Evolutionary conservation across 2,797 vertebrate species (phyloP).

Genomic region (Hephaestus fuliginosus): DNA sequence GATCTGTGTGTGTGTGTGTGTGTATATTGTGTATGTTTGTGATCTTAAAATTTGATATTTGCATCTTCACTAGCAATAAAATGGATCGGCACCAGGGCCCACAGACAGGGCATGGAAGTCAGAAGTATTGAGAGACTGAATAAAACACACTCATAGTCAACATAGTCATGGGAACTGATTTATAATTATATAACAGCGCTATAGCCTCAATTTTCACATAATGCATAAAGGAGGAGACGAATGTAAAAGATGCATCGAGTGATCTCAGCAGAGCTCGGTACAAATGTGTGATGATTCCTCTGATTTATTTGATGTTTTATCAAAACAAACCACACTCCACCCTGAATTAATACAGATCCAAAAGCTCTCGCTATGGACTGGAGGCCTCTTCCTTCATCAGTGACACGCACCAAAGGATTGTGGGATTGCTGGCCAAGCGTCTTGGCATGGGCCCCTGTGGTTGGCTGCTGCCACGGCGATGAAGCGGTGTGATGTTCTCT

Average conservation of each 20-base stretch:
- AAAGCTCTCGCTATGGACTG: constrained; percentile 44
- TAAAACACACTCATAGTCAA: too few species aligned
- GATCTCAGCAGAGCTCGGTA: constrained; percentile 15
- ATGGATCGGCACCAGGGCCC: too few species aligned
- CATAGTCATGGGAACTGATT: too few species aligned
- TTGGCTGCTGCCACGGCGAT: constrained; percentile 86
- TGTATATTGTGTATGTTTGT: neutral
- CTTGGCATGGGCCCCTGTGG: constrained; percentile 78
- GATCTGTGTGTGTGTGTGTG: too few species aligned
- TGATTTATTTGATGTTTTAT: constrained; percentile 49
- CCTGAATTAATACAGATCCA: constrained; percentile 54
- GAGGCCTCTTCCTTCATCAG: constrained; percentile 67
- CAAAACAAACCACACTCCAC: constrained; percentile 47
- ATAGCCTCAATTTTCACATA: neutral
- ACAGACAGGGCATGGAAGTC: neutral
- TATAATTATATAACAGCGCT: neutral
- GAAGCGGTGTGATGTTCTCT: constrained; percentile 89
- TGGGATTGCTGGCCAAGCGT: constrained; percentile 81
- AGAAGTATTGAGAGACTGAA: too few species aligned
- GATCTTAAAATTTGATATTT: neutral
- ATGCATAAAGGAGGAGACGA: neutral
- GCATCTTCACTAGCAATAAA: neutral
- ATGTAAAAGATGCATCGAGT: neutral
- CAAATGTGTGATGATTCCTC: constrained; percentile 26
- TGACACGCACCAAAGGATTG: constrained; percentile 81